Conservation (phyloP, 1,140 invertebrate species). For the Phymastichus coffea region DNA sequence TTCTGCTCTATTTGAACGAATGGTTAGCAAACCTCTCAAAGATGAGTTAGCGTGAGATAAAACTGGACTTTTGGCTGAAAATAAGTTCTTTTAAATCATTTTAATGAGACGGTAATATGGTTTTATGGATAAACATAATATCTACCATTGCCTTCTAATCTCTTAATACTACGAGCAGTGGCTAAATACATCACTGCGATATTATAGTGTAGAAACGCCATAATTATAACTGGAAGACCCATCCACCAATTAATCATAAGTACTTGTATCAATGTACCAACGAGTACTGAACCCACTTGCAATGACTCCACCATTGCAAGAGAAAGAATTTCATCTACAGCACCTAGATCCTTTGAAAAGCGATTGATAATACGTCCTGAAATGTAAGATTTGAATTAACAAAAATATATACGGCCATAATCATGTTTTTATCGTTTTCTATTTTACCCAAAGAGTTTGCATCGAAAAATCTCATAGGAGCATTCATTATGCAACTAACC, state of each 20-base stretch:
- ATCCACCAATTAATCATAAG: conserved; percentile 76
- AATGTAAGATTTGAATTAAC: no score
- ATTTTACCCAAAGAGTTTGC: conserved; percentile 64
- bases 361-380: conserved; percentile 78
- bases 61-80: conserved; percentile 70
- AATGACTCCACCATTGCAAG: conserved; percentile 69
- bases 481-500: conserved; percentile 62
- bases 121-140: conserved; percentile 25
- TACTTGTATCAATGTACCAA: conserved; percentile 69
- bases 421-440: no score
- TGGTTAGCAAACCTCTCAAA: conserved; percentile 76
- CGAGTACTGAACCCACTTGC: conserved; percentile 62
- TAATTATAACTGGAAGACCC: conserved; percentile 66
- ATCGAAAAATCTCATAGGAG: conserved; percentile 70
- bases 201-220: conserved; percentile 68
- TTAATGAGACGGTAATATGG: not conserved
- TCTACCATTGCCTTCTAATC: conserved; percentile 80
- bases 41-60: conserved; percentile 78
- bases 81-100: conserved; percentile 45
- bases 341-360: conserved; percentile 83
- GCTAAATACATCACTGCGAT: conserved; percentile 73
- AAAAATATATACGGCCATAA: not conserved
- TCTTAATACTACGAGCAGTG: conserved; percentile 78
- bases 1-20: conserved; percentile 70
- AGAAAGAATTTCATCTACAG: conserved; percentile 83